phyloP scores from a whole-genome alignment of 2,888 invertebrate genomes.

The Troides aeacus region DNA sequence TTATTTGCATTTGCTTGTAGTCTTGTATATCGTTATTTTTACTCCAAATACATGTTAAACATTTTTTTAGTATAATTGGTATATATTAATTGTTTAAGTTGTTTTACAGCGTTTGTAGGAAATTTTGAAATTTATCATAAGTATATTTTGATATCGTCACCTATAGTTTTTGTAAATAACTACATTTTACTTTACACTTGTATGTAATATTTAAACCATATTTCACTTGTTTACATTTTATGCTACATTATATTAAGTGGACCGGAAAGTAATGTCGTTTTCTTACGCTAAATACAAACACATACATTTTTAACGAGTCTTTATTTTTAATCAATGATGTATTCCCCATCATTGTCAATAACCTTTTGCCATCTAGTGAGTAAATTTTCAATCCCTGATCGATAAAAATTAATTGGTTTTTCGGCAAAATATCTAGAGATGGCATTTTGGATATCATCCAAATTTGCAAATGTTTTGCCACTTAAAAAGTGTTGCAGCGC shows the following conservation, averaged over 20 bases:
- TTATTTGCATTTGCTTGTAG: conserved; percentile 77
- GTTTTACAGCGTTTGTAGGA: conserved; percentile 1
- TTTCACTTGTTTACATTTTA: conserved; percentile 51
- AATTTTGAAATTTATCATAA: conserved; percentile 17
- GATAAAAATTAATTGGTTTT: too few relatives aligned
- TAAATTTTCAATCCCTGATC: too few relatives aligned
- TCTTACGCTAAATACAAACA: too few relatives aligned
- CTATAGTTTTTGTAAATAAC: conserved; percentile 39
- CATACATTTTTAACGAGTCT: too few relatives aligned
- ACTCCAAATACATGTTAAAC: conserved; percentile 31
- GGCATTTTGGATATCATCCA: too few relatives aligned
- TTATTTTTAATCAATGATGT: too few relatives aligned
- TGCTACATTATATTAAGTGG: conserved; percentile 51
- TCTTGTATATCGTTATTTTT: conserved; percentile 46
- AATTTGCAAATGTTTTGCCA: too few relatives aligned
- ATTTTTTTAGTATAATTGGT: conserved; percentile 25
- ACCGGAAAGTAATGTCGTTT: too few relatives aligned
- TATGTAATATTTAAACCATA: conserved; percentile 30
- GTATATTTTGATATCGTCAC: conserved; percentile 15
- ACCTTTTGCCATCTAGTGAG: too few relatives aligned
- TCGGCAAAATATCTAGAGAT: too few relatives aligned
- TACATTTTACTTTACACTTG: conserved; percentile 34
- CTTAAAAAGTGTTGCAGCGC: too few relatives aligned
- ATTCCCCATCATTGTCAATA: too few relatives aligned
- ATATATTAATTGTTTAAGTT: conserved; percentile 22